Conservation (phyloP, 2,797 vertebrate genomes). For the Pelobates cultripes region DNA sequence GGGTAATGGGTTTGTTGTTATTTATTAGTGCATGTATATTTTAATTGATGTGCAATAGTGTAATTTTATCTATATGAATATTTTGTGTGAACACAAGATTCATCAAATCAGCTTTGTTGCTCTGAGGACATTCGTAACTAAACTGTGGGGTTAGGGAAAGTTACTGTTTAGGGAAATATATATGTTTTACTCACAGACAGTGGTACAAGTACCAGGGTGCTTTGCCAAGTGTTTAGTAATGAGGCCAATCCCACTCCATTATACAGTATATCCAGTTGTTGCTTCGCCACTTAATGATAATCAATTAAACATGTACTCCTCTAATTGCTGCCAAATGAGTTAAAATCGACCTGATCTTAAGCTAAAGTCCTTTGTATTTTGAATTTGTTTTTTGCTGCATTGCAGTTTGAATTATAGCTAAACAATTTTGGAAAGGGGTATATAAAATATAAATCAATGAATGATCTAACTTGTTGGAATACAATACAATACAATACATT, state of each 20-base stretch:
- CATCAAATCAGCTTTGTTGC: no score
- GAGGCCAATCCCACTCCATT: background rate
- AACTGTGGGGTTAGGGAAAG: no score
- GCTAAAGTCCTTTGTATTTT: background rate
- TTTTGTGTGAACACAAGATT: no score
- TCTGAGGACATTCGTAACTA: no score
- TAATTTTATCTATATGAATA: no score
- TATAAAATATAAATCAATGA: background rate
- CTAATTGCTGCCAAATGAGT: constrained; percentile 48
- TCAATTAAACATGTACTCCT: constrained; percentile 51
- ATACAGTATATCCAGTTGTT: constrained; percentile 24
- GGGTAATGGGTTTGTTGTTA: no score
- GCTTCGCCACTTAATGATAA: constrained; percentile 35
- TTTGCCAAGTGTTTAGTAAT: constrained; percentile 14
- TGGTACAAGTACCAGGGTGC: background rate
- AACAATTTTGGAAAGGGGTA: background rate
- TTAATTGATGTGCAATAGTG: no score
- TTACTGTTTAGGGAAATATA: no score
- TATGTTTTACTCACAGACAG: background rate
- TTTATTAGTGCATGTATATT: no score
- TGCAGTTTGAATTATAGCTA: constrained; percentile 9
- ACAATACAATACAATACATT: no score
- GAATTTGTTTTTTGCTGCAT: constrained; percentile 14
- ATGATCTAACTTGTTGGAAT: no score
- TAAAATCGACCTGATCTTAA: constrained; percentile 37